Conservation (phyloP, 2,888 invertebrate species). For the Psylliodes chrysocephalus region DNA sequence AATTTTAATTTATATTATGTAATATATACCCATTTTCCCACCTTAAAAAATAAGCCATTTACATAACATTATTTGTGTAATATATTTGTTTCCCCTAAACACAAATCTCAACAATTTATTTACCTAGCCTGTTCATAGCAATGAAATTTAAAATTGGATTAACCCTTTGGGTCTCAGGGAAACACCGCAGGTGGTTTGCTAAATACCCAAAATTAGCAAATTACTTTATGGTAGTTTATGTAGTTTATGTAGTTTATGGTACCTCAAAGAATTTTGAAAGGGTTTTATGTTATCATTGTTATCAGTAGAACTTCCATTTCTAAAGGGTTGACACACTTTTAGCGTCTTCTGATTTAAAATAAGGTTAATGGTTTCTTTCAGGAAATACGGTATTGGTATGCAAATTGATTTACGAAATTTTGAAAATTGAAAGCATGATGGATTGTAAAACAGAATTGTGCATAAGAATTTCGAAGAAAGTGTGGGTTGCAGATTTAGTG, state of each 20-base stretch:
- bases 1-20: no score
- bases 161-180: neutral
- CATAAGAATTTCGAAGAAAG: no score
- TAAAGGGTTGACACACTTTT: neutral
- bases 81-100: no score
- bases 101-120: no score
- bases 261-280: neutral
- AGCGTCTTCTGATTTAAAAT: neutral
- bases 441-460: no score
- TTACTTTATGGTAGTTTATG: neutral
- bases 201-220: conserved; percentile 4
- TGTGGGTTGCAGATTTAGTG: no score
- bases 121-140: no score
- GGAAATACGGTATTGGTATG: neutral
- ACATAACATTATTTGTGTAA: no score
- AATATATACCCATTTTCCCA: no score
- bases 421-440: neutral
- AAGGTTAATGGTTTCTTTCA: neutral
- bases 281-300: neutral
- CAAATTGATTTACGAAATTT: neutral
- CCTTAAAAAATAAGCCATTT: no score
- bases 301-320: neutral
- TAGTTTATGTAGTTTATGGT: no score
- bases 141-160: neutral
- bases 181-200: neutral